Conservation (phyloP, 2,797 vertebrate species). For the Manis pentadactyla region DNA sequence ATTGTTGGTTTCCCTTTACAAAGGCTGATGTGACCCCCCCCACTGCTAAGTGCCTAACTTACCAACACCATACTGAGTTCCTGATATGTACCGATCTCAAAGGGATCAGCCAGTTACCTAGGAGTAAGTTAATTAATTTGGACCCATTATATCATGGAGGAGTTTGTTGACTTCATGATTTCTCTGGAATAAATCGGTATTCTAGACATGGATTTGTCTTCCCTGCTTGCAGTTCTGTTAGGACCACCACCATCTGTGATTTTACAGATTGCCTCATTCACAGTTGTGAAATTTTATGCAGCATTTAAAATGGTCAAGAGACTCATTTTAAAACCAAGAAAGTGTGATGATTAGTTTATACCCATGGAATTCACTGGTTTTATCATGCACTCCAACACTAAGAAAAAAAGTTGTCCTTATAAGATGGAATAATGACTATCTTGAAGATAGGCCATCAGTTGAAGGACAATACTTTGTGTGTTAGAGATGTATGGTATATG, state of each 20-base stretch:
- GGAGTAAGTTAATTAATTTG: constrained; percentile 20
- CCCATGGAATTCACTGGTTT: background rate
- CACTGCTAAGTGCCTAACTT: background rate
- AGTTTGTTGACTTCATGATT: constrained; percentile 12
- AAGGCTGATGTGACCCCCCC: background rate
- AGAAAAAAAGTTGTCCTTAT: background rate
- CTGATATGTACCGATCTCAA: background rate
- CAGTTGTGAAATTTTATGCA: background rate
- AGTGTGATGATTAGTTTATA: constrained; percentile 7
- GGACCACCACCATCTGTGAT: background rate
- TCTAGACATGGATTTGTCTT: background rate
- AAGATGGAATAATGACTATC: background rate
- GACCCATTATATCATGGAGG: background rate
- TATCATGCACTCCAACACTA: background rate
- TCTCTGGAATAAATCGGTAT: constrained; percentile 19
- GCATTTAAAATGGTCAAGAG: background rate
- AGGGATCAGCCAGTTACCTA: background rate
- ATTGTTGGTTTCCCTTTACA: background rate
- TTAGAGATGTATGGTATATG: background rate
- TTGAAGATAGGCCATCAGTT: background rate
- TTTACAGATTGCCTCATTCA: background rate
- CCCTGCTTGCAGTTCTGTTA: background rate
- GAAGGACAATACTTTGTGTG: background rate
- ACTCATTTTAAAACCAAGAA: background rate
- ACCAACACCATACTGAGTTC: background rate